Percentiles rank a stretch among this genome's conserved stretches.
Evolutionary conservation across 2,888 invertebrate species (phyloP).

Genomic region (Ephialtes manifestator): DNA sequence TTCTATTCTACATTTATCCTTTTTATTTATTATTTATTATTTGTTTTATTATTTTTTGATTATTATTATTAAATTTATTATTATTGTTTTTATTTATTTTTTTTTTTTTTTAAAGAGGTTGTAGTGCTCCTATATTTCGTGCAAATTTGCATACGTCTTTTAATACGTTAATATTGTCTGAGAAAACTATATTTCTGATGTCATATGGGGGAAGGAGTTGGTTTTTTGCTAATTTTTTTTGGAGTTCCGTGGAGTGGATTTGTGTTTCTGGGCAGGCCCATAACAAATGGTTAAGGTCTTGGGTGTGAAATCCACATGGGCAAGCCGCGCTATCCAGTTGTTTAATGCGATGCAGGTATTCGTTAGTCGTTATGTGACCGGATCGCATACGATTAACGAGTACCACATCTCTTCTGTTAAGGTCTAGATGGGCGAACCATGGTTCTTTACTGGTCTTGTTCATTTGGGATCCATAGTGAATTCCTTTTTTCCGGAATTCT

Average conservation of each 20-base stretch:
- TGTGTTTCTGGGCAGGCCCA: slow-evolving; percentile 20
- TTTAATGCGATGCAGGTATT: slow-evolving; percentile 18
- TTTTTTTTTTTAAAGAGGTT: background rate
- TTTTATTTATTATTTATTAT: background rate
- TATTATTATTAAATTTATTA: too few species aligned
- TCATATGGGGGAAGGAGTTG: slow-evolving; percentile 7
- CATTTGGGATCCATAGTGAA: background rate
- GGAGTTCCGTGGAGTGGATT: background rate
- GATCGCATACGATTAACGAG: slow-evolving; percentile 17
- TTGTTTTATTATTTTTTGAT: background rate
- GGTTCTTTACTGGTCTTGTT: background rate
- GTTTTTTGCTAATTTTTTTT: background rate
- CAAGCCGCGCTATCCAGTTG: slow-evolving; percentile 7
- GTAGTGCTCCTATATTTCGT: slow-evolving; percentile 1
- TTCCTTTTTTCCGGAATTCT: slow-evolving; percentile 8
- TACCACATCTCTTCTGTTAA: background rate
- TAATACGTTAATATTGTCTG: background rate
- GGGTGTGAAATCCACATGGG: slow-evolving; percentile 3
- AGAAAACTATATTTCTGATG: slow-evolving; percentile 12
- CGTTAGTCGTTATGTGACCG: slow-evolving; percentile 29
- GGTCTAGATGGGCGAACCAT: slow-evolving; percentile 1
- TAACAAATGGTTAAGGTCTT: slow-evolving; percentile 25
- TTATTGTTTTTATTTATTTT: too few species aligned
- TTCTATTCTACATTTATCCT: too few species aligned
- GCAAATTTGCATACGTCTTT: slow-evolving; percentile 13